Evolutionary conservation across 2,888 invertebrate species (phyloP), one percentile per base, ranked within the genome.

Genomic region (Chymomyza procnemis): DNA sequence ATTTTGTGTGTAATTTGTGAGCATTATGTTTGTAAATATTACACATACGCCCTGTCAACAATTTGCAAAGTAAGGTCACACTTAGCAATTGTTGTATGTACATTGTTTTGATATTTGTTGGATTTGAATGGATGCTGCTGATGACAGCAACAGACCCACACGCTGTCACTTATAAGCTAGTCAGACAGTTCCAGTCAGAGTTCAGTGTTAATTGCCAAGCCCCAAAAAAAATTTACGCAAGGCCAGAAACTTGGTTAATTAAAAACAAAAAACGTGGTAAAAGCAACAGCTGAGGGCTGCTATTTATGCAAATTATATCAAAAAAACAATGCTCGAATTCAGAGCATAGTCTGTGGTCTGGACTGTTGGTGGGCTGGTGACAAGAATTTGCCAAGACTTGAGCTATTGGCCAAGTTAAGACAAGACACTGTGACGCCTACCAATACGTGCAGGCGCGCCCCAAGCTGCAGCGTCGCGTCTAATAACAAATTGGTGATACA

Each of bases 191-290:
- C 56, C 19, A 55, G 64, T 54, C 58, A 61, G 69, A 79, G 82
- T 79, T 80, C 79, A 82, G 83, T 85, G 82, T 80, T 86, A 83
- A 83, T 81, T 81, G 81, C 81, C 79, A 73, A 84, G 77, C 77
- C 79, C 81, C 72, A 65, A 71, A 78, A 52, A 71, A 78, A 52
- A 61, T 75, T 60, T 68, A 64, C 71, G 64, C 81, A 81, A 81
- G 85, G 85, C 80, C 83, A 81, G 66, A 71, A 50, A 8, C 19
- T 50, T 19, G 16, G 19, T 50, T 50, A 16, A 50, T 16, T 18
- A 50, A 50, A 50, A 50, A 50, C 16, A 50, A 50, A 47, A 47
- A 50, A n/a, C 50, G 19, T 18, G 34, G 34, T 12, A 41, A 41
- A 41, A 9, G 3, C 34, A 41, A 41, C 34, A 41, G 34, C 34